phyloP scores from a whole-genome alignment of 2,113 vertebrate species.

The Melanocharis versteri region DNA sequence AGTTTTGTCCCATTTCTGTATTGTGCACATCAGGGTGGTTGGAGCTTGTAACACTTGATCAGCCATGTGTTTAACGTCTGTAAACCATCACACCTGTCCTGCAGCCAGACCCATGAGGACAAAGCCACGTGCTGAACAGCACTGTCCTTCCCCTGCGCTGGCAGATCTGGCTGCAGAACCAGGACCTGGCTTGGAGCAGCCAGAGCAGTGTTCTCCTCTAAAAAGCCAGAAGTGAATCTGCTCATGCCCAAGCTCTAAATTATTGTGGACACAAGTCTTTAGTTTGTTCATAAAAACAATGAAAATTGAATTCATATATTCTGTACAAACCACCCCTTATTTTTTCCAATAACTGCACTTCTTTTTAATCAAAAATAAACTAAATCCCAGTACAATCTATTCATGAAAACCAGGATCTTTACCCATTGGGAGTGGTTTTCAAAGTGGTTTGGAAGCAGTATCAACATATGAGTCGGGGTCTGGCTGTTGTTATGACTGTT shows the following conservation, averaged over 20 bases:
- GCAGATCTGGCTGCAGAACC: neutral
- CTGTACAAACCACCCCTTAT: neutral
- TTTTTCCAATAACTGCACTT: neutral
- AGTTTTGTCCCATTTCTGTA: neutral
- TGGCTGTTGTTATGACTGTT: neutral
- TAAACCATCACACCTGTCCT: neutral
- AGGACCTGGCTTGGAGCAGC: fast-evolving
- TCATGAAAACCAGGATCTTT: neutral
- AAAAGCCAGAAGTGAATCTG: fast-evolving
- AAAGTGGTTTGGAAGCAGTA: neutral
- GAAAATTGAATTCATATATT: neutral
- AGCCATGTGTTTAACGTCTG: neutral
- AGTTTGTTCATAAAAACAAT: neutral
- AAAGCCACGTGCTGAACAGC: fast-evolving
- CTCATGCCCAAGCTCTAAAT: neutral
- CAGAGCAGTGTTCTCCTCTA: neutral
- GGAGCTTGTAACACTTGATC: neutral
- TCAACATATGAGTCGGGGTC: fast-evolving
- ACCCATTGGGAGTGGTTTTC: neutral
- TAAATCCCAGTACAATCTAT: neutral
- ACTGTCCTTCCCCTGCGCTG: neutral
- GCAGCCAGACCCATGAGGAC: neutral
- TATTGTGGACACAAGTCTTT: neutral
- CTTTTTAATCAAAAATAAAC: neutral
- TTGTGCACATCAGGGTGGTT: neutral